These are phyloP conservation scores for Amphipoea lucens DNA, from an alignment of 2,888 invertebrate species.

Conservation along the genomic window DNA sequence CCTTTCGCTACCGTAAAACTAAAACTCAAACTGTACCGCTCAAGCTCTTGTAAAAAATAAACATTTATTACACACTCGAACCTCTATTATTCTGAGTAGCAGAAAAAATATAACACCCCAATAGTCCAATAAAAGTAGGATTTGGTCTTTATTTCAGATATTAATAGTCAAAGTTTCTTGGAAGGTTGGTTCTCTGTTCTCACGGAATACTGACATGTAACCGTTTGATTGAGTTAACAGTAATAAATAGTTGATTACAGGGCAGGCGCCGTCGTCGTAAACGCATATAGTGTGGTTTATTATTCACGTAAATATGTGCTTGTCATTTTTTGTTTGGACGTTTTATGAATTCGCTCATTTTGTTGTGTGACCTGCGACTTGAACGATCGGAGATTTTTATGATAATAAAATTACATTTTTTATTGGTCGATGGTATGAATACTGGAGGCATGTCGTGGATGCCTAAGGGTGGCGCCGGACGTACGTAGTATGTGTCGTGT, in stretches of 20 bases:
- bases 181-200: slow-evolving; percentile 83
- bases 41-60: slow-evolving; percentile 76
- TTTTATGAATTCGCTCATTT: slow-evolving; percentile 51
- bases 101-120: slow-evolving; percentile 82
- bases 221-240: slow-evolving; percentile 85
- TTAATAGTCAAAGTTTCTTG: slow-evolving; percentile 85
- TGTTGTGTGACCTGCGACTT: slow-evolving; percentile 34
- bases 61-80: slow-evolving; percentile 78
- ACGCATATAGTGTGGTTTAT: slow-evolving; percentile 85
- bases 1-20: slow-evolving; percentile 78
- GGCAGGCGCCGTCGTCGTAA: slow-evolving; percentile 85
- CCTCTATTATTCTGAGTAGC: slow-evolving; percentile 78
- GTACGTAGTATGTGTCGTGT: slow-evolving; percentile 25
- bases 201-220: slow-evolving; percentile 80
- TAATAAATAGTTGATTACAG: slow-evolving; percentile 88
- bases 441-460: slow-evolving; percentile 50
- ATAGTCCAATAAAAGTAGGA: slow-evolving; percentile 87
- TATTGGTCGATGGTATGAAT: slow-evolving; percentile 42
- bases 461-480: slow-evolving; percentile 4
- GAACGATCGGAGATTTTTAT: slow-evolving; percentile 49
- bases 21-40: slow-evolving; percentile 72
- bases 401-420: slow-evolving; percentile 50
- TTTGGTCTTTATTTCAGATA: slow-evolving; percentile 87
- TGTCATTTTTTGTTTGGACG: slow-evolving; percentile 40
- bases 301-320: slow-evolving; percentile 79